Evolutionary conservation across 2,888 invertebrate species (phyloP).

Genomic region (Bursaphelenchus okinawaensis): DNA sequence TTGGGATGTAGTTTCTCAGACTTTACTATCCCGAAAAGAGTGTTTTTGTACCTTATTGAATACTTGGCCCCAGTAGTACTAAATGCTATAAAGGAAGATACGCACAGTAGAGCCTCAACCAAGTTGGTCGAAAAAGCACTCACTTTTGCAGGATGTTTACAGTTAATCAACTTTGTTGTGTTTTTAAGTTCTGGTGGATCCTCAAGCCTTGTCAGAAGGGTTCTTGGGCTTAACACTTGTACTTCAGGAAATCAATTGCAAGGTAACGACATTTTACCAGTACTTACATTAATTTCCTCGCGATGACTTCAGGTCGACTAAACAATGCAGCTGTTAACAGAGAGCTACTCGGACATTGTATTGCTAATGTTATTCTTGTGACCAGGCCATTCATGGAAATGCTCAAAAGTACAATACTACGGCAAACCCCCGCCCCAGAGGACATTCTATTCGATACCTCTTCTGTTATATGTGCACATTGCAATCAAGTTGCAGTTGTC

Average conservation of each 20-base stretch:
- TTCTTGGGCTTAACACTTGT: conserved; percentile 7
- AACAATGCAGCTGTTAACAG: conserved; percentile 5
- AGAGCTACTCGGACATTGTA: conserved; percentile 9
- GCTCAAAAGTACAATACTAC: not conserved
- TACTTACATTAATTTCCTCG: too few relatives aligned
- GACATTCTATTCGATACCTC: not conserved
- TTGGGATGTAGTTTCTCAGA: conserved; percentile 9
- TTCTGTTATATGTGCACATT: not conserved
- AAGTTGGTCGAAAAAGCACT: not conserved
- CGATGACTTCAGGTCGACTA: conserved; percentile 3
- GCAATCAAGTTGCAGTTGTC: not conserved
- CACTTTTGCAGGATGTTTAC: not conserved
- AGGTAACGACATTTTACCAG: not conserved
- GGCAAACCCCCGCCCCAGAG: not conserved
- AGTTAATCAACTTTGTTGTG: conserved; percentile 1
- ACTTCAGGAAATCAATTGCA: not conserved
- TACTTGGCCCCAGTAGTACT: not conserved
- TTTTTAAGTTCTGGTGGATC: conserved; percentile 3
- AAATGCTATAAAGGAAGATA: not conserved
- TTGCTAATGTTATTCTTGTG: conserved; percentile 8
- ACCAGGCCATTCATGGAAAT: conserved; percentile 1
- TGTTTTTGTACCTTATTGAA: not conserved
- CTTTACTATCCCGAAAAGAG: conserved; percentile 2
- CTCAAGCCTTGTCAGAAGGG: not conserved
- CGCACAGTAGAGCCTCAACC: not conserved